These are phyloP conservation scores for Zalophus californianus DNA, from an alignment of 2,797 vertebrate genomes.

Conservation along the genomic window DNA sequence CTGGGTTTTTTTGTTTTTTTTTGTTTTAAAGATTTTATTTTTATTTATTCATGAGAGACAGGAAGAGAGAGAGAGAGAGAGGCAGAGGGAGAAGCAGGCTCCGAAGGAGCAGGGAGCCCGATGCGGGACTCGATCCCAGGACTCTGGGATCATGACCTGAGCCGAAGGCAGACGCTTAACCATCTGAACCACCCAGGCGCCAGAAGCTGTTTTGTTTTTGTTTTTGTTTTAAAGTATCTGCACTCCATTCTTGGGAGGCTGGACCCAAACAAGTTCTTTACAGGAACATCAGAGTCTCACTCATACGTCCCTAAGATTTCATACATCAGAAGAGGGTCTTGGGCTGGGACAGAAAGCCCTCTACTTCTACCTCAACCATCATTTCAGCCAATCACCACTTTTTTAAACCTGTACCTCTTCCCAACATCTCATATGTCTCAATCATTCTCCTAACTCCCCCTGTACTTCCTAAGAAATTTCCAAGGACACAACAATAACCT, in stretches of 20 bases:
- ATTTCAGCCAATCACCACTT: neutral
- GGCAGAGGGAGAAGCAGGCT: no score
- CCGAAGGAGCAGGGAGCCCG: no score
- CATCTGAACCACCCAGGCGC: no score
- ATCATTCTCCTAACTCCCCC: neutral
- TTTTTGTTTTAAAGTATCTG: neutral
- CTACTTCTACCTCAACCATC: neutral
- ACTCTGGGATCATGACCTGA: no score
- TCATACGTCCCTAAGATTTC: neutral
- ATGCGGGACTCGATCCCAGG: no score
- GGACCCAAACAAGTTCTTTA: neutral
- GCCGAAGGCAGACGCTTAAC: no score
- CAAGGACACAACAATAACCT: neutral
- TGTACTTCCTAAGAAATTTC: conserved; percentile 7
- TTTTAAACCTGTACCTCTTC: neutral
- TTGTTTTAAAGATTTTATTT: neutral
- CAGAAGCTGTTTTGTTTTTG: neutral
- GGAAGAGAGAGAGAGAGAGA: no score
- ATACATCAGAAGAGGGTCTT: neutral
- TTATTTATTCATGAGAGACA: no score
- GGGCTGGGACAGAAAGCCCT: neutral
- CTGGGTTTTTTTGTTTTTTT: neutral
- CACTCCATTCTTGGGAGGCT: neutral
- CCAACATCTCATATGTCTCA: neutral
- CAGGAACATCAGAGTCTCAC: neutral